Evolutionary conservation across 1,140 invertebrate genomes (phyloP).

Genomic region (Drosophila repleta): DNA sequence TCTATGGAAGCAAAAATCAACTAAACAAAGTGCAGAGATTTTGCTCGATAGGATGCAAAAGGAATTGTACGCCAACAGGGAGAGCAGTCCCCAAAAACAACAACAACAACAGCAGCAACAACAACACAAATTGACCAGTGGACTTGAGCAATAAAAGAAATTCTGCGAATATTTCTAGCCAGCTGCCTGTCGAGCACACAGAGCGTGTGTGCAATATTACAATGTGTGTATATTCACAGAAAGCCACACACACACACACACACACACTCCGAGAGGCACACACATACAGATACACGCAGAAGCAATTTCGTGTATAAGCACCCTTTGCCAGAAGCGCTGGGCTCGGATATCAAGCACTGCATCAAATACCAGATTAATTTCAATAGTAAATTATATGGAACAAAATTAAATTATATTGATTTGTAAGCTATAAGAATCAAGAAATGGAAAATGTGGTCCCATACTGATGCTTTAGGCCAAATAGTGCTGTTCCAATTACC

Average conservation of each 20-base stretch:
- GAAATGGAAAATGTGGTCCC: background rate
- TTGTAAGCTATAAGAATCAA: background rate
- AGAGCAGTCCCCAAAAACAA: conserved; percentile 37
- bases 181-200: conserved; percentile 55
- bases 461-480: too few species aligned
- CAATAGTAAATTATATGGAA: background rate
- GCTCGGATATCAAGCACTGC: conserved; percentile 35
- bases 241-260: too few species aligned
- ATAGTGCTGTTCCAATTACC: too few species aligned
- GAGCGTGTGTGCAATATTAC: conserved; percentile 60
- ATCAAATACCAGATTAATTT: background rate
- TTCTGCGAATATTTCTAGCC: conserved; percentile 75
- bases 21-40: conserved; percentile 52
- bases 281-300: conserved; percentile 20
- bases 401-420: background rate
- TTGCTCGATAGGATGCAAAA: conserved; percentile 65
- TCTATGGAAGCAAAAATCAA: conserved; percentile 28
- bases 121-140: conserved; percentile 52
- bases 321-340: conserved; percentile 60
- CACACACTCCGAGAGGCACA: background rate
- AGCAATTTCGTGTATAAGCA: conserved; percentile 75
- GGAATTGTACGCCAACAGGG: conserved; percentile 74
- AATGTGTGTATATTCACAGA: background rate
- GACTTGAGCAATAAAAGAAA: conserved; percentile 73
- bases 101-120: conserved; percentile 12